These are phyloP conservation scores for Onychomys torridus DNA, from an alignment of 2,797 vertebrate genomes.

Conservation along the genomic window DNA sequence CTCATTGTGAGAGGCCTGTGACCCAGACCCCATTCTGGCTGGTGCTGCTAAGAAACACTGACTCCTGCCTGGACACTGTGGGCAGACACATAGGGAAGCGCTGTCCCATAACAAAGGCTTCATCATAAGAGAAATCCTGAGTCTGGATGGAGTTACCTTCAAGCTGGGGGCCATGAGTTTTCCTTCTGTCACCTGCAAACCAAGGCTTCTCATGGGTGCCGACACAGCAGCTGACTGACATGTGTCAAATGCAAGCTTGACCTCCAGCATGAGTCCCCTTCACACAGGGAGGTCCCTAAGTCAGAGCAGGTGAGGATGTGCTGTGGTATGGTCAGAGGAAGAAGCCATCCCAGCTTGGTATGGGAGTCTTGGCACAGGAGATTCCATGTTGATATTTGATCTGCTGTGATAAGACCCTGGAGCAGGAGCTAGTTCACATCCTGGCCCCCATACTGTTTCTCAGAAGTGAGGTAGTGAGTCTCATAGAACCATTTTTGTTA, in stretches of 20 bases:
- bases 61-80: neutral
- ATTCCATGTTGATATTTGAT: neutral
- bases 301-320: no score
- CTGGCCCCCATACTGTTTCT: neutral
- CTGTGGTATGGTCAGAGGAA: neutral
- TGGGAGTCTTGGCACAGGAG: neutral
- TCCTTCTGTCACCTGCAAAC: no score
- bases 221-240: no score
- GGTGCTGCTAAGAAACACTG: neutral
- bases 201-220: no score
- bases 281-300: no score
- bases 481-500: neutral
- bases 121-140: neutral
- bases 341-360: neutral
- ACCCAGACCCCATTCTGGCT: neutral
- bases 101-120: neutral
- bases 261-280: no score
- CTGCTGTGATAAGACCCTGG: no score
- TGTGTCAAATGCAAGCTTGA: no score
- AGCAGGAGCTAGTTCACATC: neutral
- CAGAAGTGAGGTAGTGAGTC: neutral
- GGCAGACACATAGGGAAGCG: neutral
- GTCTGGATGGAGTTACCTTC: fast-evolving
- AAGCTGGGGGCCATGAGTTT: no score
- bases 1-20: no score